Base-by-base conservation (phyloP, 2,113 vertebrate genomes). In the Potamarius usumacintae region DNA sequence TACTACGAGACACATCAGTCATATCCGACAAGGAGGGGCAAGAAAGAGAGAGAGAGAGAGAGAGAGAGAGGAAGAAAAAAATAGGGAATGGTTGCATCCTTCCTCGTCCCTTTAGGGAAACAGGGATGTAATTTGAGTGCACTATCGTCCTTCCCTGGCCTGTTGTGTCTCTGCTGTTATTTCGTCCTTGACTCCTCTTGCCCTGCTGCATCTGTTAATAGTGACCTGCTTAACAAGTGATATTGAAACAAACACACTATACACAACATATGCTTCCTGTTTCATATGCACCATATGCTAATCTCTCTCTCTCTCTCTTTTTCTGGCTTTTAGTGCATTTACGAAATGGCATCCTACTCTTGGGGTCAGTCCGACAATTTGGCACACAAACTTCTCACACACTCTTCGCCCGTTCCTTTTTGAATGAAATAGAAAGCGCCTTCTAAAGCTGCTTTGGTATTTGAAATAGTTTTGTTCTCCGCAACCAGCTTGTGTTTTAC, bases 181-280 rank as follows among this genome's bases (percentile, higher is more conserved):
- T 69, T 57, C 30, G 84, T 27, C 84, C 84, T 85, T 62, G 88
- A 90, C 88, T 89, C 72, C 63, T 90, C 50, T 81, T 85, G 86
- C 82, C 88, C 88, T 86, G 57, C 74, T 76, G 87, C 86, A 88
- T 77, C 86, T 86, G 86, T 85, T 87, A 85, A 84, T 86, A 82
- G 82, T 65, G 85, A 71, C 80, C 83, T 48, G 90, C 14, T 87
- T 81, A 80, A 60, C 81, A 72, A 58, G 78, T 87, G 88, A 52
- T 86, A 85, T 67, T 67, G 42, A 86, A 89, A 82, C 88, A 89
- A 62, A 69, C 50, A 86, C 71, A 88, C 80, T 85, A 55, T 78
- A 83, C 80, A 53, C 27, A 78, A 67, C 88, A 90, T 90, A 90
- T 89, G 88, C 88, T 87, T 78, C 86, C n/a, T 71, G n/a, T 83